Percentiles rank a stretch among this genome's conserved stretches.
These are phyloP conservation scores for Tineola bisselliella DNA, from an alignment of 2,888 invertebrate species.

Conservation along the genomic window DNA sequence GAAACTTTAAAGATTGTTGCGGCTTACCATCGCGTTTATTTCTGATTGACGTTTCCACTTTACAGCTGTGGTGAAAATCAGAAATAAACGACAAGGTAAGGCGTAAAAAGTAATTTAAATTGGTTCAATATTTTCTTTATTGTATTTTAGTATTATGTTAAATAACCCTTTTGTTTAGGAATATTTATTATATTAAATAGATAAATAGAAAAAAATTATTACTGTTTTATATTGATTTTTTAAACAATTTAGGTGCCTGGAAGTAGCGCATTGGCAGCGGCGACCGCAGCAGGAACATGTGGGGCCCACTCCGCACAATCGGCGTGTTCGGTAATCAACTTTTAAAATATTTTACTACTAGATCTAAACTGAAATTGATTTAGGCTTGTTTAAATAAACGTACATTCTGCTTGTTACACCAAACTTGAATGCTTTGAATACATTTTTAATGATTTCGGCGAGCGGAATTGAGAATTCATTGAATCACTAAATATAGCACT, in stretches of 20 bases:
- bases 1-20: too few species aligned
- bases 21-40: too few species aligned
- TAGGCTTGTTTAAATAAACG: too few species aligned
- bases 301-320: constrained; percentile 59
- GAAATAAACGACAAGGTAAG: too few species aligned
- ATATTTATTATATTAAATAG: background rate
- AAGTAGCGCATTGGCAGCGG: constrained; percentile 57
- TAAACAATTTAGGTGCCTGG: constrained; percentile 46
- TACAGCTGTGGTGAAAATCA: too few species aligned
- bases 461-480: constrained; percentile 2
- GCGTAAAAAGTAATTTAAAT: too few species aligned
- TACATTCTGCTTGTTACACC: background rate
- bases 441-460: background rate
- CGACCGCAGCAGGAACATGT: constrained; percentile 51
- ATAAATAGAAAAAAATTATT: too few species aligned
- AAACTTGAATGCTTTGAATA: background rate
- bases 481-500: constrained; percentile 6
- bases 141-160: background rate
- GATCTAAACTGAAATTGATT: too few species aligned
- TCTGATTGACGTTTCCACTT: too few species aligned
- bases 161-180: background rate
- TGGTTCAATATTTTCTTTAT: background rate
- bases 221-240: too few species aligned
- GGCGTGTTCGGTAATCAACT: constrained; percentile 46
- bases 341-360: background rate